Conservation (phyloP, 2,797 vertebrate species). For the Melanotaenia pygmaea region DNA sequence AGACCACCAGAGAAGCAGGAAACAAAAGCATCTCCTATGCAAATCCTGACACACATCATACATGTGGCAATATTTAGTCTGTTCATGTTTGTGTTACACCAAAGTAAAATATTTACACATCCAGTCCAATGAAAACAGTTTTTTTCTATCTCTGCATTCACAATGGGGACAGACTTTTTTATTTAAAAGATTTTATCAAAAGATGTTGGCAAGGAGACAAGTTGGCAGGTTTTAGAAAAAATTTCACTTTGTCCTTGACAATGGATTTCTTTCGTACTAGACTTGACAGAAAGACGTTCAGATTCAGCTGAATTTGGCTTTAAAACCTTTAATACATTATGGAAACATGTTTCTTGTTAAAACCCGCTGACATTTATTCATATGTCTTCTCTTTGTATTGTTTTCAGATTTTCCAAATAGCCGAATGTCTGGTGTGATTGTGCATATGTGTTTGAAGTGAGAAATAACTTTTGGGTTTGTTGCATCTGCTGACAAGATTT, state of each 20-base stretch:
- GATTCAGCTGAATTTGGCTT: neutral
- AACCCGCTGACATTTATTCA: neutral
- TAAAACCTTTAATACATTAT: neutral
- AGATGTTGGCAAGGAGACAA: conserved; percentile 26
- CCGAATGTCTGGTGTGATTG: accelerated
- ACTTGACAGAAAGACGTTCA: neutral
- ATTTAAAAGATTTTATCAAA: conserved; percentile 40
- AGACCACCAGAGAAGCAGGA: conserved; percentile 19
- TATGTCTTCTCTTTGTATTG: neutral
- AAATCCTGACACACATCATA: conserved; percentile 16
- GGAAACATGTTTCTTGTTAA: neutral
- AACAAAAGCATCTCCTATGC: conserved; percentile 32
- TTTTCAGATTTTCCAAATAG: conserved; percentile 4
- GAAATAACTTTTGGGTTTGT: neutral
- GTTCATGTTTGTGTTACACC: conserved; percentile 28
- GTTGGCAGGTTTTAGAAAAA: conserved; percentile 21
- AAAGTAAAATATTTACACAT: conserved; percentile 41
- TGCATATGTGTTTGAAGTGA: neutral
- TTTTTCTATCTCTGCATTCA: conserved; percentile 31
- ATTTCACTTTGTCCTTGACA: conserved; percentile 20
- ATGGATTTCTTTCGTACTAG: conserved; percentile 12
- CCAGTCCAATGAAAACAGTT: conserved; percentile 24
- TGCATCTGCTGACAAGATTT: neutral
- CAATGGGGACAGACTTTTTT: conserved; percentile 34
- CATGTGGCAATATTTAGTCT: conserved; percentile 52